Percentiles rank a stretch among this genome's conserved stretches.
phyloP scores from a whole-genome alignment of 2,888 invertebrate species.

The Ecliptopera silaceata region DNA sequence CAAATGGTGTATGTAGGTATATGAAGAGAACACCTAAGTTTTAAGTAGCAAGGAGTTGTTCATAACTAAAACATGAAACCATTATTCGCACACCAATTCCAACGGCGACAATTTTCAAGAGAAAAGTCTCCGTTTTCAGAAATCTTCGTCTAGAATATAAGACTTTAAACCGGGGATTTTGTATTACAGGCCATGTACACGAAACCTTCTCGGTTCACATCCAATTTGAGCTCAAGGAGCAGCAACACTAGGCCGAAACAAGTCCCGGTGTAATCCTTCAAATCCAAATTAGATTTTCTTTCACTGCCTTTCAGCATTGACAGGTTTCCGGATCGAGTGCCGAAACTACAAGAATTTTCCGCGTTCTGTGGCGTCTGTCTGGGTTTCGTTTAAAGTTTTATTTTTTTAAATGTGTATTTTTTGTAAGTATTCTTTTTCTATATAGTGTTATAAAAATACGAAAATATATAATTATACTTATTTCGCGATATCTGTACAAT shows the following conservation, averaged over 20 bases:
- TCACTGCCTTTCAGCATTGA: slow-evolving; percentile 75
- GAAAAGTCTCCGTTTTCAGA: slow-evolving; percentile 5
- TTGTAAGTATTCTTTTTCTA: no score
- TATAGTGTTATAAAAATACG: no score
- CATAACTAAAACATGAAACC: slow-evolving; percentile 4
- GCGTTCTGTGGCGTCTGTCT: slow-evolving; percentile 39
- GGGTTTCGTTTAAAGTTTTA: slow-evolving; percentile 48
- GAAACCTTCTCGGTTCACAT: slow-evolving; percentile 64
- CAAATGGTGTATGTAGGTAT: no score
- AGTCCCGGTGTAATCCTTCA: slow-evolving; percentile 78
- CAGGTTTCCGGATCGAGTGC: slow-evolving; percentile 55
- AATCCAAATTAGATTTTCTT: slow-evolving; percentile 83
- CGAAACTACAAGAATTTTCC: slow-evolving; percentile 30
- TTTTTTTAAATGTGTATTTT: slow-evolving; percentile 31
- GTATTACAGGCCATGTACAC: slow-evolving; percentile 38
- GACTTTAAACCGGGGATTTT: slow-evolving; percentile 15
- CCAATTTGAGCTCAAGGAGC: slow-evolving; percentile 67
- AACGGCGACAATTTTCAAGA: slow-evolving; percentile 4
- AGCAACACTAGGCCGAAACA: slow-evolving; percentile 78
- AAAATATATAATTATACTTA: no score
- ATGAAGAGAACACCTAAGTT: neutral
- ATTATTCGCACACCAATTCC: slow-evolving; percentile 7
- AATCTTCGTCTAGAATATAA: slow-evolving; percentile 14
- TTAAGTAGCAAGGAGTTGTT: neutral
- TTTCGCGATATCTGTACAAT: no score